Evolutionary conservation across 1,140 invertebrate species (phyloP), one percentile per base, ranked within the genome.

Genomic region (Octopus sinensis): DNA sequence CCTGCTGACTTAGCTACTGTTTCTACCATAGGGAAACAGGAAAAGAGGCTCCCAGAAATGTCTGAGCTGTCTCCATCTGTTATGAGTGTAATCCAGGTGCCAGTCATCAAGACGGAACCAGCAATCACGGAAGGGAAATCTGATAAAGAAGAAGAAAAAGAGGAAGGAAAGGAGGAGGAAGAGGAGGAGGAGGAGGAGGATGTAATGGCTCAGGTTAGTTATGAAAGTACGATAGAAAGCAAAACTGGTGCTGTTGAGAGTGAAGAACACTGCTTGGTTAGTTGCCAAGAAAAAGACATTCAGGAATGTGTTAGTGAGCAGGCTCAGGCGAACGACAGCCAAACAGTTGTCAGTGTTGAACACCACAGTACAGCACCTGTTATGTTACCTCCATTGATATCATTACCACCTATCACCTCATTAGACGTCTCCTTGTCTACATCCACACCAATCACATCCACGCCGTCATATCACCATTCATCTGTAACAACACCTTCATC

Each of bases 191-290:
- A 80, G 56, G 77, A 23, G 43, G 30, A 43, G 1, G 30, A 43
- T 43, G 30, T 43, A 43, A 52, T 53, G 75, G 78, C 75, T 30
- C n/a, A 13, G 53, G 56, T 12, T 78, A 53, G 78, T 43, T 13
- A 43, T n/a, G n/a, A 76, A 76, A 76, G 62, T 13, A 12, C n/a
- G 12, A 68, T 12, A 68, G n/a, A 68, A 68, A 68, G 2, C 62
- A 80, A 77, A 43, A 76, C 17, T 12, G 52, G 79, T 78, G 76
- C 68, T 17, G 56, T 54, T 52, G 78, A 82, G 13, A 76, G 68
- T 53, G 79, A 80, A 80, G 52, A 13, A 54, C 6, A 54, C 51
- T 13, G 54, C 13, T 9, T n/a, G 51, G 10, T 17, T 6, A 53
- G 54, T 53, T 10, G 17, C 43, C 7, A 78, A 52, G 23, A 78